Percentiles rank a stretch among this genome's conserved stretches.
These are phyloP conservation scores for Dreissena polymorpha DNA, from an alignment of 1,140 invertebrate genomes.

Conservation along the genomic window DNA sequence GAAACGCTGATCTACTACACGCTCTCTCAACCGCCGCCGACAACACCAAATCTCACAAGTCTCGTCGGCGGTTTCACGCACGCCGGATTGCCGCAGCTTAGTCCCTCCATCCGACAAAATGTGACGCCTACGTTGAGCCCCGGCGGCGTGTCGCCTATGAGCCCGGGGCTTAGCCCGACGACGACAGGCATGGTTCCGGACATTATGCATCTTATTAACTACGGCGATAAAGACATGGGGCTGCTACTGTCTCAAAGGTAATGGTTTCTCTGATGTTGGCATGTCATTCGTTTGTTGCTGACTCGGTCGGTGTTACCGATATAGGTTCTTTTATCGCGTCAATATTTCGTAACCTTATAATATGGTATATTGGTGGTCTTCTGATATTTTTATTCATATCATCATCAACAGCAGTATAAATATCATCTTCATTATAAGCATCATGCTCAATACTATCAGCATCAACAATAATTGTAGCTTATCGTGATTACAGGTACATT, in stretches of 20 bases:
- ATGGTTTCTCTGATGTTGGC: background rate
- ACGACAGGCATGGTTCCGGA: slow-evolving; percentile 34
- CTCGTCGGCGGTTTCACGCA: background rate
- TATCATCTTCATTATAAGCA: no score
- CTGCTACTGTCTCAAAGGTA: slow-evolving; percentile 67
- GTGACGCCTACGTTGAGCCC: slow-evolving; percentile 16
- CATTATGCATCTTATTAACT: slow-evolving; percentile 67
- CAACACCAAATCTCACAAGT: slow-evolving; percentile 3
- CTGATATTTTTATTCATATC: no score
- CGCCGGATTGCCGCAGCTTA: slow-evolving; percentile 20
- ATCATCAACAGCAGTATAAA: no score
- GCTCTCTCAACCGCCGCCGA: slow-evolving; percentile 39
- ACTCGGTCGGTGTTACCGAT: no score
- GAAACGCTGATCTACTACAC: slow-evolving; percentile 48
- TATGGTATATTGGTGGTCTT: no score
- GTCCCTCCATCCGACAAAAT: slow-evolving; percentile 42
- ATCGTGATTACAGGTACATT: no score
- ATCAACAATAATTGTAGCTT: no score
- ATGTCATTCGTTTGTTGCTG: no score
- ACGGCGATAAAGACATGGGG: slow-evolving; percentile 66
- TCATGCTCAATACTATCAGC: no score
- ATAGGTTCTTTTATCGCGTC: no score
- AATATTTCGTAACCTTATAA: no score
- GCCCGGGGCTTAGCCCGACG: slow-evolving; percentile 29
- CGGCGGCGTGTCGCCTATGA: slow-evolving; percentile 20